phyloP scores from a whole-genome alignment of 2,113 vertebrate genomes.

The Mesocricetus auratus region DNA sequence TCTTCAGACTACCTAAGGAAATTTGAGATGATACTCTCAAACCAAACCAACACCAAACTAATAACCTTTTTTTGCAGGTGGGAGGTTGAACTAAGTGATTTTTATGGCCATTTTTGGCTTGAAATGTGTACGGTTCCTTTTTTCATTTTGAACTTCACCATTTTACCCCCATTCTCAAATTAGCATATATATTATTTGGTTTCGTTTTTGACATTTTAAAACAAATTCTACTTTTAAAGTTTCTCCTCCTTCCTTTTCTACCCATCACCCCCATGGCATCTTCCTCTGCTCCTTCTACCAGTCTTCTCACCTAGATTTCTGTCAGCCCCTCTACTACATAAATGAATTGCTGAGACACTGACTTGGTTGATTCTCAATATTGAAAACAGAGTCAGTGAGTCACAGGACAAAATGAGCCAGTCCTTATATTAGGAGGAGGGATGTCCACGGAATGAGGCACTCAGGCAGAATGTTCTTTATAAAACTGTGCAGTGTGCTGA shows the following conservation, averaged over 20 bases:
- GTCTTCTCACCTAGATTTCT: not conserved
- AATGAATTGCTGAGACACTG: not conserved
- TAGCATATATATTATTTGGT: not conserved
- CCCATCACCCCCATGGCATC: too few relatives aligned
- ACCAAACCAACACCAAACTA: not conserved
- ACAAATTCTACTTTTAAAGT: not conserved
- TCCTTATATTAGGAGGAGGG: not conserved
- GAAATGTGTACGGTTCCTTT: not conserved
- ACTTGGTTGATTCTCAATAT: not conserved
- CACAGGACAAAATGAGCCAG: conserved; percentile 22
- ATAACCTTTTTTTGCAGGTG: not conserved
- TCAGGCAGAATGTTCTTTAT: conserved; percentile 49
- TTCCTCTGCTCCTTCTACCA: too few relatives aligned
- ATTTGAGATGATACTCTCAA: not conserved
- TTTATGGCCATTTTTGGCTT: not conserved
- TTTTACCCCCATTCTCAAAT: not conserved
- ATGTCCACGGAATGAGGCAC: conserved; percentile 2
- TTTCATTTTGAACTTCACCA: not conserved
- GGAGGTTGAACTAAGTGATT: not conserved
- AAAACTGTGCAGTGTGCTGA: conserved; percentile 53
- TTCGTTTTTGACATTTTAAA: not conserved
- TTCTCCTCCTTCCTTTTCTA: not conserved
- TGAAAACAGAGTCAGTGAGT: not conserved
- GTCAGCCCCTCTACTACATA: not conserved
- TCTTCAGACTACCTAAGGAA: not conserved